Base-by-base conservation (phyloP, 2,113 vertebrate species). In the Seriola dumerili region DNA sequence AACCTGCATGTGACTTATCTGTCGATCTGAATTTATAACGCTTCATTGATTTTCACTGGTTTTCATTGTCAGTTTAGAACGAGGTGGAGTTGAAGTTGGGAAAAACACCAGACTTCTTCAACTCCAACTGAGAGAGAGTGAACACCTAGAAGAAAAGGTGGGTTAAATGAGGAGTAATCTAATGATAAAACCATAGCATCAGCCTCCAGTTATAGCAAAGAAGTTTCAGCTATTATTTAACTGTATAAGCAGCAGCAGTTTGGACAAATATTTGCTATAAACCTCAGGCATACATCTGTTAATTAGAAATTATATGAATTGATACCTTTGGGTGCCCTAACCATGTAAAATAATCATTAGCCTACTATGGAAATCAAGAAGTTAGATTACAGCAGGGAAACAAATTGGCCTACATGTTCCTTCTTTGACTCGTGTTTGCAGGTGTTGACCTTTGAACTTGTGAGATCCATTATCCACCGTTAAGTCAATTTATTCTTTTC, bases 101-200 rank as follows among this genome's bases (percentile, higher is more conserved):
- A 78, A 55, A 69, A 79, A 87, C 21, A 32, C 16, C 48, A 78
- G 57, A 62, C 63, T 86, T 54, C 78, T 94, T 32, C 86, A 92
- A 38, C 87, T 95, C 34, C 84, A 89, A 32, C 59, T 95, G 21
- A 94, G 74, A 85, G 95, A 96, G 76, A 88, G 89, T 57, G 93
- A 95, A 82, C 91, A 94, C 76, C 57, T 92, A 65, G 85, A 62
- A 64, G 81, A 92, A 65, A 93, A 95, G 92, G 95, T 95, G 67
- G 14, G 61, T 76, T 50, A 34, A 69, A 72, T 65, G 12, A 71
- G 17, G 21, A 50, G 12, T 46, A 13, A 34, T 52, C 5, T 12
- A 23, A 5, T 48, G n/a, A 63, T 5, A 11, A 52, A 32, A n/a
- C 58, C 36, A 42, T 8, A 36, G 6, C n/a, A 71, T 50, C n/a